Evolutionary conservation across 92 coral and sea anemone species (phyloP).

Genomic region (Scolanthus callimorphus): DNA sequence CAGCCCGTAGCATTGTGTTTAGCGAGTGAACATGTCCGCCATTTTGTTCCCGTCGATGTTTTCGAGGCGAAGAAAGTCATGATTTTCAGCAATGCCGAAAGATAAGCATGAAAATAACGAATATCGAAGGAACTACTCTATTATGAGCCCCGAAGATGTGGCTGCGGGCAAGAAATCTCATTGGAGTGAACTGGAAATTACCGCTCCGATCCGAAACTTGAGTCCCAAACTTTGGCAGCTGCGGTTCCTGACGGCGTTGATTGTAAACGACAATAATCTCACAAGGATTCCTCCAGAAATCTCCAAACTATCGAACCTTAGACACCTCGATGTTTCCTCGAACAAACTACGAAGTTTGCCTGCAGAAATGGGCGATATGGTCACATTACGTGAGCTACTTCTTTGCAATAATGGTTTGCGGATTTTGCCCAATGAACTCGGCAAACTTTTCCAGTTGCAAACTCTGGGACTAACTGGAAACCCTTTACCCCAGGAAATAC

Average conservation of each 20-base stretch:
- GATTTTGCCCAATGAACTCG: conserved; percentile 95
- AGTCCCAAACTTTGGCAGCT: conserved; percentile 99
- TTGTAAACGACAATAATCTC: conserved; percentile 91
- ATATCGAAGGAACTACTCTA: conserved; percentile 83
- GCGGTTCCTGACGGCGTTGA: conserved; percentile 90
- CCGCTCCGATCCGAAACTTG: conserved; percentile 96
- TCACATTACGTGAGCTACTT: conserved; percentile 99
- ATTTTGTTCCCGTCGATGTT: conserved; percentile 61
- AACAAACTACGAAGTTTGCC: conserved; percentile 99
- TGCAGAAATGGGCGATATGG: conserved; percentile 99
- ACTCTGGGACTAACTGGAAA: conserved; percentile 93
- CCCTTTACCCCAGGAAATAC: conserved; percentile 87
- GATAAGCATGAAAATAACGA: conserved; percentile 98
- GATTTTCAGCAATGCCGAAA: conserved; percentile 97
- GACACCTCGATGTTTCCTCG: conserved; percentile 92
- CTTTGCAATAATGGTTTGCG: conserved; percentile 94
- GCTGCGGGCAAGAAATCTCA: conserved; percentile 89
- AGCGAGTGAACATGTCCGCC: conserved; percentile 79
- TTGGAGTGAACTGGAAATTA: conserved; percentile 99
- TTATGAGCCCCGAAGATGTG: conserved; percentile 89
- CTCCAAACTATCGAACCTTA: conserved; percentile 79
- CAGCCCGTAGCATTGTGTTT: conserved; percentile 64
- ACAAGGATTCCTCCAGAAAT: conserved; percentile 97
- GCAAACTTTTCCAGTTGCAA: conserved; percentile 97
- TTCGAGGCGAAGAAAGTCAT: conserved; percentile 75